Evolutionary conservation across 2,113 vertebrate species (phyloP).

Genomic region (Hippotragus niger): DNA sequence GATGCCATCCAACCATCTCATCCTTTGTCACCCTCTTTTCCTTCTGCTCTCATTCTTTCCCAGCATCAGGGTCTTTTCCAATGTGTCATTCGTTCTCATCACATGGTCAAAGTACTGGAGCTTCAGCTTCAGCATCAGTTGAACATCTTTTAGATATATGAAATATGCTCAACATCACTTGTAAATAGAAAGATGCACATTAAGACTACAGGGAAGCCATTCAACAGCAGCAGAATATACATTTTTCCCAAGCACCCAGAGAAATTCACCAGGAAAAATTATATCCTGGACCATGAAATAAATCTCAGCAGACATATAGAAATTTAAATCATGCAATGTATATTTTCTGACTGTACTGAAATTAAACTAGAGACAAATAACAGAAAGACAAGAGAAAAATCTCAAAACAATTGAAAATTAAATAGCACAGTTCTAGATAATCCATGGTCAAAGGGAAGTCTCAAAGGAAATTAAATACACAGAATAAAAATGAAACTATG

Average conservation of each 20-base stretch:
- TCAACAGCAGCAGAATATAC: neutral
- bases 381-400: neutral
- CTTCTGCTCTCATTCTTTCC: neutral
- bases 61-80: neutral
- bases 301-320: neutral
- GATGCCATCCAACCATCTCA: neutral
- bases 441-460: neutral
- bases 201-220: neutral
- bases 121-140: neutral
- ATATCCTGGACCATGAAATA: neutral
- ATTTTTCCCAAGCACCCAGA: neutral
- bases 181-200: neutral
- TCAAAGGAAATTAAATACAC: neutral
- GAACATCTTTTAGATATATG: neutral
- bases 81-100: neutral
- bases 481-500: neutral
- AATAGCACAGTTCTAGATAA: neutral
- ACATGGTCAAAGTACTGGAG: neutral
- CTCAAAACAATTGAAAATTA: neutral
- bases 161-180: neutral
- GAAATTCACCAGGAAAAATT: neutral
- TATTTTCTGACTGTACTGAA: neutral
- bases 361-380: neutral
- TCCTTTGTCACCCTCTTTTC: neutral
- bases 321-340: neutral